A percentile compares a stretch with the other conserved stretches of the same genome.
phyloP scores from a whole-genome alignment of 1,140 invertebrate species.

The Saccostrea cuccullata region DNA sequence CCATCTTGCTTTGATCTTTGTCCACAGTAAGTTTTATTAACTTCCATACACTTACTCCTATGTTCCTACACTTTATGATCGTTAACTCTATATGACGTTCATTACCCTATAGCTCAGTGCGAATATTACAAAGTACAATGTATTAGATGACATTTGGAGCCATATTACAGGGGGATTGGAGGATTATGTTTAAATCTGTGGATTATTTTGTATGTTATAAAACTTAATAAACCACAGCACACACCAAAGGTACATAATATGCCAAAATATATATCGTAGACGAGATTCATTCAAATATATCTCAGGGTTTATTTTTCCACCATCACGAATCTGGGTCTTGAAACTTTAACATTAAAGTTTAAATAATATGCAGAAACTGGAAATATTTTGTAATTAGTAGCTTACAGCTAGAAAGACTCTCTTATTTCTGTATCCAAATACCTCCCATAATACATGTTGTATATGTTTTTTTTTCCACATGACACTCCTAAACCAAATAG shows the following conservation, averaged over 20 bases:
- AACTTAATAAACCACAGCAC: slow-evolving; percentile 12
- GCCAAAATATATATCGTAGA: too few relatives aligned
- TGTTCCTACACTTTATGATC: not conserved
- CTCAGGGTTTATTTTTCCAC: too few relatives aligned
- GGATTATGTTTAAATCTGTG: not conserved
- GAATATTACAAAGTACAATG: not conserved
- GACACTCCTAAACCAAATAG: not conserved
- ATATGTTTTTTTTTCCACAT: not conserved
- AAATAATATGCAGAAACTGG: too few relatives aligned
- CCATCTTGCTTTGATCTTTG: slow-evolving; percentile 19
- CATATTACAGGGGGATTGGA: not conserved
- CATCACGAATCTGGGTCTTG: too few relatives aligned
- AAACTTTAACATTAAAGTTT: too few relatives aligned
- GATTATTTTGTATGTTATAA: not conserved
- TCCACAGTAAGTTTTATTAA: slow-evolving; percentile 8
- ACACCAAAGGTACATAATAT: not conserved
- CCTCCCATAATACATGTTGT: too few relatives aligned
- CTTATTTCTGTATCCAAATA: too few relatives aligned
- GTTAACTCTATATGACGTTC: not conserved
- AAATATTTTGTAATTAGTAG: too few relatives aligned
- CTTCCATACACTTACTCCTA: not conserved
- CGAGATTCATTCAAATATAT: too few relatives aligned
- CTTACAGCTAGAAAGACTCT: too few relatives aligned
- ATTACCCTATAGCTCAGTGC: not conserved
- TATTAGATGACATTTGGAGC: slow-evolving; percentile 6